A percentile compares a stretch with the other conserved stretches of the same genome.
These are phyloP conservation scores for Silurus asotus DNA, from an alignment of 2,113 vertebrate genomes.

Conservation along the genomic window DNA sequence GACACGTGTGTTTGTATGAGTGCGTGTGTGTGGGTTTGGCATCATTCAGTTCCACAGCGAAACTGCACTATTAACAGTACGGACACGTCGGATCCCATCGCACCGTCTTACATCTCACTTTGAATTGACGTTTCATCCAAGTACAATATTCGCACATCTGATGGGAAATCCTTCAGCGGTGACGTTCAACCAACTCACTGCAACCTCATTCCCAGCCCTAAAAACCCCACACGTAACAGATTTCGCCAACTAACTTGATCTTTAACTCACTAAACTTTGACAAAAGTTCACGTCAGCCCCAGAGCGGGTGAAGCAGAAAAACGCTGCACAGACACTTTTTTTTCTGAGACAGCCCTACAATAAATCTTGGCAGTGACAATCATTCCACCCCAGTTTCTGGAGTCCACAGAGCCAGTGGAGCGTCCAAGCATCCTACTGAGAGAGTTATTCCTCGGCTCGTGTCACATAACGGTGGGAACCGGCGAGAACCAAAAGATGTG, in stretches of 20 bases:
- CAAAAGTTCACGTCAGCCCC: neutral
- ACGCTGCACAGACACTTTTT: constrained; percentile 25
- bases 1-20: neutral
- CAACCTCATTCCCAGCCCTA: neutral
- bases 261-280: constrained; percentile 16
- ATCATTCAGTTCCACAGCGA: neutral
- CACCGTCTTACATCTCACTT: neutral
- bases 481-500: neutral
- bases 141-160: neutral
- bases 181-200: neutral
- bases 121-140: neutral
- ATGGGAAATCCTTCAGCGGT: neutral
- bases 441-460: neutral
- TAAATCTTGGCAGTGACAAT: constrained; percentile 40
- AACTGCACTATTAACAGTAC: neutral
- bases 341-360: constrained; percentile 17
- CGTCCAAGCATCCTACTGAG: neutral
- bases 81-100: neutral
- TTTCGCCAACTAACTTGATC: neutral
- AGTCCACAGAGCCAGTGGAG: constrained; percentile 22
- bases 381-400: constrained; percentile 20
- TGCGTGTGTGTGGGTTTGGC: neutral
- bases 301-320: constrained; percentile 30
- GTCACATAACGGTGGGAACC: neutral
- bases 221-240: neutral